Evolutionary conservation across 2,113 vertebrate genomes (phyloP).

Genomic region (Callipepla squamata): DNA sequence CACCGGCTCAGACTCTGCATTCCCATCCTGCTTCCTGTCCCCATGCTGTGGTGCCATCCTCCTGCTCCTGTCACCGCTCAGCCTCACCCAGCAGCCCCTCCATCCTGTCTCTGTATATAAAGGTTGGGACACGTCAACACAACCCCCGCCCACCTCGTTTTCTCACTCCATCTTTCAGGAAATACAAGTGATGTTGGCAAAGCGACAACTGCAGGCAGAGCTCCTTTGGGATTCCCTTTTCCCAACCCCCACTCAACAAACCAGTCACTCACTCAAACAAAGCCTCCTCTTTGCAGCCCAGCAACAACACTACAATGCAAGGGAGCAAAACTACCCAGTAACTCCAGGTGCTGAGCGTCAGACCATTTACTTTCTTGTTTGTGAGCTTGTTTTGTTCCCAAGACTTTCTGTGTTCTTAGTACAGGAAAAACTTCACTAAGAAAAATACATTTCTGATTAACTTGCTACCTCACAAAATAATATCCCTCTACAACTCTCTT

Average conservation of each 20-base stretch:
- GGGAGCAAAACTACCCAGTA: rapidly evolving
- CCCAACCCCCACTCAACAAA: neutral
- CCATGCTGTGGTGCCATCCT: neutral
- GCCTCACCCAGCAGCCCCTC: neutral
- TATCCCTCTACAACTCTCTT: rapidly evolving
- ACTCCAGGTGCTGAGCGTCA: rapidly evolving
- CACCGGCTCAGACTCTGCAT: rapidly evolving
- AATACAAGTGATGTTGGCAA: neutral
- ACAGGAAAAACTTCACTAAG: neutral
- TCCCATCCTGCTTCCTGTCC: neutral
- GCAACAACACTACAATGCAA: rapidly evolving
- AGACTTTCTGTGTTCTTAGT: neutral
- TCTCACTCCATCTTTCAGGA: neutral
- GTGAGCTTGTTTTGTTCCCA: neutral
- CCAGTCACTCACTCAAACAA: neutral
- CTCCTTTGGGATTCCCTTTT: neutral
- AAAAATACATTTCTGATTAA: neutral
- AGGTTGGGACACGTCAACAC: neutral
- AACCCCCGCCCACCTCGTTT: neutral
- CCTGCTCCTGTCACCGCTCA: neutral
- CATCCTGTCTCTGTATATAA: neutral
- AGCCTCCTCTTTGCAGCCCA: neutral
- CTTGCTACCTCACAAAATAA: neutral
- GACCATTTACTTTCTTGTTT: neutral
- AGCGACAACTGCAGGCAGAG: neutral